Evolutionary conservation across 2,797 vertebrate species (phyloP).

Genomic region (Gobionotothen gibberifrons): DNA sequence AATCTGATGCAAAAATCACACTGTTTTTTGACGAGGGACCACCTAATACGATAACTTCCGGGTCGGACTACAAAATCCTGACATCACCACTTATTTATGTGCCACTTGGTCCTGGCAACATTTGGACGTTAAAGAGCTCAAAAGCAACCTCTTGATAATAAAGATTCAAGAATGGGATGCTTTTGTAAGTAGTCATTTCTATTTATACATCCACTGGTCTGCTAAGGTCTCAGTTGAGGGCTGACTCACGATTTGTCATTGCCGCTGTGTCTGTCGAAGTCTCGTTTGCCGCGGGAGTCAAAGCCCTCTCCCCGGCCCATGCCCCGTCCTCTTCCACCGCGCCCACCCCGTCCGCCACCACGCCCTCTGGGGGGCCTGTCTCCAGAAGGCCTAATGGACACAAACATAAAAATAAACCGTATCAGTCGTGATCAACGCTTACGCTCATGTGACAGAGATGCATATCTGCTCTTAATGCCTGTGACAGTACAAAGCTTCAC

Average conservation of each 20-base stretch:
- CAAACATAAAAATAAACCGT: background rate
- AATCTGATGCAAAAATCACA: too few relatives aligned
- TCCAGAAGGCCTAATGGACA: constrained; percentile 85
- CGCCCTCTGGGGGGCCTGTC: constrained; percentile 93
- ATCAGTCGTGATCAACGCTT: background rate
- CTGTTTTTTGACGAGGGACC: too few relatives aligned
- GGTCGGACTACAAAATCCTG: too few relatives aligned
- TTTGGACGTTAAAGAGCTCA: background rate
- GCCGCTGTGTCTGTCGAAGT: constrained; percentile 96
- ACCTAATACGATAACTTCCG: too few relatives aligned
- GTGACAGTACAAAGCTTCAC: background rate
- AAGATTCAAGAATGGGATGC: background rate
- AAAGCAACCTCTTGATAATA: background rate
- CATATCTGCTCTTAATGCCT: background rate
- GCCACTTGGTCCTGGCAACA: background rate
- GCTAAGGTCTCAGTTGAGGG: background rate
- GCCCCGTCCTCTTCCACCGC: constrained; percentile 93
- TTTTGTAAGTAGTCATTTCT: background rate
- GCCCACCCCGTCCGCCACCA: constrained; percentile 90
- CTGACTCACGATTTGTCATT: constrained; percentile 95
- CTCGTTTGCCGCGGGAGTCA: constrained; percentile 96
- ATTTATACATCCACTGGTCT: background rate
- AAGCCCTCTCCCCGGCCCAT: constrained; percentile 95
- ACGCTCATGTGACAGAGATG: background rate
- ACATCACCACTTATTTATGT: too few relatives aligned